Conservation (phyloP, 2,888 invertebrate species). For the Hedya salicella region DNA sequence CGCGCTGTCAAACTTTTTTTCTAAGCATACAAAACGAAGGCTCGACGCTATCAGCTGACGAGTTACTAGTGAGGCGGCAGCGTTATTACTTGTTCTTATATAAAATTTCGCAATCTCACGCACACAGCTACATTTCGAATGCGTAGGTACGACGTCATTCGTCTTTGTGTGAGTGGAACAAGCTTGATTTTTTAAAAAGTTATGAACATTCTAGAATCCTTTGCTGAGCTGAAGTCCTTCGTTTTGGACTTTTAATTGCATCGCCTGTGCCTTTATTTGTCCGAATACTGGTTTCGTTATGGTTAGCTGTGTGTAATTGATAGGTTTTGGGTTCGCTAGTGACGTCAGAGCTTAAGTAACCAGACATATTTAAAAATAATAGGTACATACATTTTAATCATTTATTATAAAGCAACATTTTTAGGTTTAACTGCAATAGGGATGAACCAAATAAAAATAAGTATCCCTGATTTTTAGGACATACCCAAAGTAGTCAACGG, state of each 20-base stretch:
- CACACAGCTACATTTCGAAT: constrained; percentile 40
- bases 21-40: constrained; percentile 32
- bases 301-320: neutral
- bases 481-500: no score
- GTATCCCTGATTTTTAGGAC: no score
- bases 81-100: constrained; percentile 50
- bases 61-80: constrained; percentile 50
- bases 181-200: constrained; percentile 20
- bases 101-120: constrained; percentile 55
- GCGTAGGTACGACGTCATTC: constrained; percentile 40
- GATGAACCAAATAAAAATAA: no score
- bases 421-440: no score
- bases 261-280: neutral
- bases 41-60: constrained; percentile 42
- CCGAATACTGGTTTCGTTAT: neutral
- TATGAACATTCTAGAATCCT: constrained; percentile 34
- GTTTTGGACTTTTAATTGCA: constrained; percentile 14
- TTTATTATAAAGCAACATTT: no score
- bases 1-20: constrained; percentile 37
- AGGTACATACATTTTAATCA: no score
- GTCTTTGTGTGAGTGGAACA: constrained; percentile 24
- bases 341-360: constrained; percentile 19
- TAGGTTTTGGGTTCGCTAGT: neutral
- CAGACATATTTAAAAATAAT: no score
- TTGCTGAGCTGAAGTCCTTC: constrained; percentile 26